A percentile compares a stretch with the other conserved stretches of the same genome.
These are phyloP conservation scores for Hyperoplus lanceolatus DNA, from an alignment of 2,797 vertebrate species.

Conservation along the genomic window DNA sequence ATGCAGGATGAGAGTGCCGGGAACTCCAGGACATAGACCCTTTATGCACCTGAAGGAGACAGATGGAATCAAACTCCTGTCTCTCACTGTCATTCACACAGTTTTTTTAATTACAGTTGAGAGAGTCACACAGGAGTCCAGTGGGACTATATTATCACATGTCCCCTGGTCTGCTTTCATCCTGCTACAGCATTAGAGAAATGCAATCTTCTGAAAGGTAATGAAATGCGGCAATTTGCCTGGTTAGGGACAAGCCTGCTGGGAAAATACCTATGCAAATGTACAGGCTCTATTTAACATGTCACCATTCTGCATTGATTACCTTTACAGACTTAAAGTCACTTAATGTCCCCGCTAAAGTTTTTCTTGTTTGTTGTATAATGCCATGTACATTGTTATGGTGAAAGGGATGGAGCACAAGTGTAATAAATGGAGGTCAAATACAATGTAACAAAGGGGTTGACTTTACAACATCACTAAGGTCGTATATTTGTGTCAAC, in stretches of 20 bases:
- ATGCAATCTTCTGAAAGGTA: slow-evolving; percentile 39
- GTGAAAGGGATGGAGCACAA: slow-evolving; percentile 23
- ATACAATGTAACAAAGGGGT: slow-evolving; percentile 2
- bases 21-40: slow-evolving; percentile 25
- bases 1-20: slow-evolving; percentile 6
- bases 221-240: slow-evolving; percentile 29
- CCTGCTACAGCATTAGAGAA: slow-evolving; percentile 18
- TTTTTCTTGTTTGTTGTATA: slow-evolving; percentile 37
- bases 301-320: slow-evolving; percentile 58
- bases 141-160: slow-evolving; percentile 43
- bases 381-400: slow-evolving; percentile 39
- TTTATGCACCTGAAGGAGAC: slow-evolving; percentile 8
- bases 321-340: slow-evolving; percentile 42
- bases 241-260: slow-evolving; percentile 36
- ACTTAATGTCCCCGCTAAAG: slow-evolving; percentile 41
- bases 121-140: slow-evolving; percentile 19
- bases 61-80: slow-evolving; percentile 43
- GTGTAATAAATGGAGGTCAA: slow-evolving; percentile 13
- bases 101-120: slow-evolving; percentile 62
- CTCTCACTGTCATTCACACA: slow-evolving; percentile 35
- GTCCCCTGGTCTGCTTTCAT: slow-evolving; percentile 37
- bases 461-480: slow-evolving; percentile 4
- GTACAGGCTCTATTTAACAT: slow-evolving; percentile 9
- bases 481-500: neutral
- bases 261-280: slow-evolving; percentile 59